Conservation (phyloP, 2,113 vertebrate genomes). For the Phyllostomus hastatus region DNA sequence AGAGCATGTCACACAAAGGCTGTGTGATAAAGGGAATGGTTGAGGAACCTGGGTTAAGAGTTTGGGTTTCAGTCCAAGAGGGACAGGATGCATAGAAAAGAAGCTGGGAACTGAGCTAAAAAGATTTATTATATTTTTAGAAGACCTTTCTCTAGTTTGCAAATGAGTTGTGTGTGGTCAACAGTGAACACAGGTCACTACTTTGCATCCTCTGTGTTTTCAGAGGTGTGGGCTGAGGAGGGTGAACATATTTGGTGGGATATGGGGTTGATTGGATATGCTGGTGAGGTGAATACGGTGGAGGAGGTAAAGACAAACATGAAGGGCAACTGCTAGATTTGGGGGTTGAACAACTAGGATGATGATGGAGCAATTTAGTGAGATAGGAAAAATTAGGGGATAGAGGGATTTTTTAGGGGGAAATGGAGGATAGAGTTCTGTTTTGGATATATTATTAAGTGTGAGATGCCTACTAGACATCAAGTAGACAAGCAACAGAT, state of each 20-base stretch:
- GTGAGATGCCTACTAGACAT: background rate
- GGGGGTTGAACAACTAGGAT: background rate
- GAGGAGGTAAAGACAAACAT: background rate
- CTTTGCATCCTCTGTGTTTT: background rate
- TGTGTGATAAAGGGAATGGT: background rate
- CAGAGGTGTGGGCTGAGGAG: background rate
- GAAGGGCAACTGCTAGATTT: background rate
- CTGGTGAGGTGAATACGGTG: background rate
- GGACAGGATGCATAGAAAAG: background rate
- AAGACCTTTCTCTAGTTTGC: background rate
- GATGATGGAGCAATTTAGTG: background rate
- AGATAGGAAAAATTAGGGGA: background rate
- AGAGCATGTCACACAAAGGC: background rate
- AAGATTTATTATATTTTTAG: background rate
- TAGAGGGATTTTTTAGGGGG: background rate
- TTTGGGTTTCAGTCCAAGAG: background rate
- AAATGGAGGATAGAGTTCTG: background rate
- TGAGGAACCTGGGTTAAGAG: background rate
- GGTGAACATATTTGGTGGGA: background rate
- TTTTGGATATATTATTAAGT: background rate
- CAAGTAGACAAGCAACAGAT: background rate
- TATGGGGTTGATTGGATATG: background rate
- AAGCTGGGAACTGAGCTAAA: background rate
- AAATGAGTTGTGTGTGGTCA: background rate
- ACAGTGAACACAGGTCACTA: background rate